Conservation (phyloP, 2,797 vertebrate genomes). For the Lepilemur ruficaudatus region DNA sequence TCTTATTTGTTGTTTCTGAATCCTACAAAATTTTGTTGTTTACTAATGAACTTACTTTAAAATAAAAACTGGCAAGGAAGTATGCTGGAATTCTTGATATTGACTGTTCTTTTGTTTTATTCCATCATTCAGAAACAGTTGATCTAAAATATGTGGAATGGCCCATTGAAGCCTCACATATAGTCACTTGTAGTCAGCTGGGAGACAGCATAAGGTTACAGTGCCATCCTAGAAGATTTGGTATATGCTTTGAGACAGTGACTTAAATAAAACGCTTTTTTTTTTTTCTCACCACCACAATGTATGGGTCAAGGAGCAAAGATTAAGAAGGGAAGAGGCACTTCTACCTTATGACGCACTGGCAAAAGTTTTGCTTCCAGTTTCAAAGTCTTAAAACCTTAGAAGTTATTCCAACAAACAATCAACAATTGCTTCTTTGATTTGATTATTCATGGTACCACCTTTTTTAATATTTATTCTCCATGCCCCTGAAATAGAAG, state of each 20-base stretch:
- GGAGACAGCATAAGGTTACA: not conserved
- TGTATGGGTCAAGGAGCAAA: not conserved
- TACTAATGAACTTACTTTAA: not conserved
- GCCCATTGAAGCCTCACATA: not conserved
- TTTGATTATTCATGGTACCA: not conserved
- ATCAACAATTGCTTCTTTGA: not conserved
- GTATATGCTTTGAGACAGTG: not conserved
- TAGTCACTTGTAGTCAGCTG: not conserved
- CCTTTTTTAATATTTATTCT: not conserved
- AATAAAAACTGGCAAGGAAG: not conserved
- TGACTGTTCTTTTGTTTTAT: not conserved
- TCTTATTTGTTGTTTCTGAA: not conserved
- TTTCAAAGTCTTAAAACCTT: not conserved
- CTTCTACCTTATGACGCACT: not conserved
- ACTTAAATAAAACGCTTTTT: not conserved
- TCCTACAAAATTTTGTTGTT: not conserved
- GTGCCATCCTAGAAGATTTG: not conserved
- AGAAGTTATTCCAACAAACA: not conserved
- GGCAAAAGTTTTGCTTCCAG: not conserved
- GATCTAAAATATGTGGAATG: not conserved
- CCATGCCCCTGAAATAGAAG: not conserved
- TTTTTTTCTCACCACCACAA: not conserved
- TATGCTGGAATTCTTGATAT: not conserved
- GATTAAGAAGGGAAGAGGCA: not conserved
- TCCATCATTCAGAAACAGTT: not conserved